Conservation (phyloP, 2,888 invertebrate species). For the Nudaria mundana region DNA sequence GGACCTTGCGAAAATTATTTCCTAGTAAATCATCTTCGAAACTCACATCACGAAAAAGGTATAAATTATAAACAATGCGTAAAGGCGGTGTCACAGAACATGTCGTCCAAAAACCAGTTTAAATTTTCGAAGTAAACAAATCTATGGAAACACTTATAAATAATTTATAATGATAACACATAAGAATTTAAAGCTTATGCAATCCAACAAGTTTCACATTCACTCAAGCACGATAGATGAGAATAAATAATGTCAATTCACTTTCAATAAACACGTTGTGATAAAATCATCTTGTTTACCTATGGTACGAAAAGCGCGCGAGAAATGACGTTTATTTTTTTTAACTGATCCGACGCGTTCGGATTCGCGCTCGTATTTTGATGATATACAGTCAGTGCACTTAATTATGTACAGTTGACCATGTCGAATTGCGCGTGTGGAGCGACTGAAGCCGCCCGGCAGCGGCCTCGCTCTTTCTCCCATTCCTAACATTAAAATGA, state of each 20-base stretch:
- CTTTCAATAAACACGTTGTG: conserved; percentile 68
- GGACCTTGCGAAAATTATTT: too few species aligned
- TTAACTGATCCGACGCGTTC: conserved; percentile 37
- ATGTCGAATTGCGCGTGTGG: conserved; percentile 76
- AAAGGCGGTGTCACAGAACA: conserved; percentile 13
- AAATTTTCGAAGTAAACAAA: conserved; percentile 16
- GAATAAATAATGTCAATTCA: conserved; percentile 64
- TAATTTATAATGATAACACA: conserved; percentile 47
- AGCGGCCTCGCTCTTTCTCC: conserved; percentile 74
- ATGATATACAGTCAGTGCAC: conserved; percentile 44
- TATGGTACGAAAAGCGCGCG: conserved; percentile 43
- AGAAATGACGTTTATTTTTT: conserved; percentile 45
- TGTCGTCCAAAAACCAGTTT: conserved; percentile 10
- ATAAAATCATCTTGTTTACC: conserved; percentile 36
- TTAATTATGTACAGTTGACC: conserved; percentile 75
- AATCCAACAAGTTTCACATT: conserved; percentile 69
- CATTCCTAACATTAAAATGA: conserved; percentile 72
- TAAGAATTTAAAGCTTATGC: conserved; percentile 58
- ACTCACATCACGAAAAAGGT: too few species aligned
- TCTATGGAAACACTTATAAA: conserved; percentile 3
- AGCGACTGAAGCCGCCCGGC: conserved; percentile 68
- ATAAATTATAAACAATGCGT: too few species aligned
- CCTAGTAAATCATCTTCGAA: too few species aligned
- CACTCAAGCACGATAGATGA: conserved; percentile 65
- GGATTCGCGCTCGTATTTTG: conserved; percentile 42